Evolutionary conservation across 2,113 vertebrate species (phyloP).

Genomic region (Anolis carolinensis): DNA sequence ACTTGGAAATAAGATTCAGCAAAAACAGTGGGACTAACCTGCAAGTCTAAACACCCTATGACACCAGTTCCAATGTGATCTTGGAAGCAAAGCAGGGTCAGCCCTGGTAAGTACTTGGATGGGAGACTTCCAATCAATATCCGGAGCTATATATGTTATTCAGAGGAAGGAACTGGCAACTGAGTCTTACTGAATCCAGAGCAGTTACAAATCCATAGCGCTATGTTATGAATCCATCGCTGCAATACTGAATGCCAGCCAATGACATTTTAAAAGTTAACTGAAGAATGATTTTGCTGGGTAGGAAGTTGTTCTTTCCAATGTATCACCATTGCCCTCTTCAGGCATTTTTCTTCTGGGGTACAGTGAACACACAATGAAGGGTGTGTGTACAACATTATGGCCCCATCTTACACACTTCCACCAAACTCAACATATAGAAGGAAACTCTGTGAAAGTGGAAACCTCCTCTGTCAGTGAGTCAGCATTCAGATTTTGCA

Average conservation of each 20-base stretch:
- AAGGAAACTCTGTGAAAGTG: background rate
- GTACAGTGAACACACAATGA: background rate
- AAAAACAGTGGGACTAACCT: background rate
- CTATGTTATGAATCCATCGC: too few relatives aligned
- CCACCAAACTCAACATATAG: background rate
- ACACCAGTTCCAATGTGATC: too few relatives aligned
- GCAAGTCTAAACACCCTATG: background rate
- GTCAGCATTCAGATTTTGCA: background rate
- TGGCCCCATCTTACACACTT: background rate
- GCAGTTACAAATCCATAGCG: too few relatives aligned
- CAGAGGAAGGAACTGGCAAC: too few relatives aligned
- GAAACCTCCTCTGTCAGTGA: background rate
- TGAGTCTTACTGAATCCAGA: background rate
- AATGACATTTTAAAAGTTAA: background rate
- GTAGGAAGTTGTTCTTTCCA: background rate
- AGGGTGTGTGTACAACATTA: background rate
- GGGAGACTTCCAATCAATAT: too few relatives aligned
- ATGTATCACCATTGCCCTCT: background rate
- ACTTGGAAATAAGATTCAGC: background rate
- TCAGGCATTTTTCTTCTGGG: background rate
- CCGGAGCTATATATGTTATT: too few relatives aligned
- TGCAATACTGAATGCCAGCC: too few relatives aligned
- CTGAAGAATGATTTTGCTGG: background rate
- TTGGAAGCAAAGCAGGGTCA: too few relatives aligned
- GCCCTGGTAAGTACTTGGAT: too few relatives aligned